These are phyloP conservation scores for Petromus typicus DNA, from an alignment of 2,113 vertebrate species.

Conservation along the genomic window DNA sequence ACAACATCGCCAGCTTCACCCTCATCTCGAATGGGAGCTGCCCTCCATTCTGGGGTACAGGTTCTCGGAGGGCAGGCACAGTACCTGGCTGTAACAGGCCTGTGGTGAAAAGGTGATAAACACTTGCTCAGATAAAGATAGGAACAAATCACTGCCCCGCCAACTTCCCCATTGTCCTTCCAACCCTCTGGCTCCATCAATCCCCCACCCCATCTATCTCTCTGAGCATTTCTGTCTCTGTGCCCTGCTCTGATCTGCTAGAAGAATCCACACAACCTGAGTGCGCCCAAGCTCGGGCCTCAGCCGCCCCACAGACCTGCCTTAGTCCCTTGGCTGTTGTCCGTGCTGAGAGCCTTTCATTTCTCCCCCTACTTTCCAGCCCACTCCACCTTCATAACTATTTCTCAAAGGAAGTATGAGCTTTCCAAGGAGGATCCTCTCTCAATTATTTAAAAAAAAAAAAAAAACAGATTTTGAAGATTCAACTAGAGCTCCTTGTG, in stretches of 20 bases:
- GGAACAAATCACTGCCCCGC: background rate
- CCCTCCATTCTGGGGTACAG: background rate
- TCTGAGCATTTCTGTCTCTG: background rate
- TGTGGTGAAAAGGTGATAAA: background rate
- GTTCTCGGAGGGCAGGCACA: background rate
- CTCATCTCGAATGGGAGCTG: background rate
- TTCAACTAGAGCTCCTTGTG: background rate
- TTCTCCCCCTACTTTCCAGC: background rate
- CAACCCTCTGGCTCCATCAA: background rate
- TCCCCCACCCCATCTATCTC: background rate
- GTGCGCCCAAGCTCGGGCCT: rapidly evolving
- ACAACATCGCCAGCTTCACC: background rate
- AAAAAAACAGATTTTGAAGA: background rate
- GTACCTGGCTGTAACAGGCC: rapidly evolving
- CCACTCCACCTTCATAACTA: background rate
- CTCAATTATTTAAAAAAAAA: background rate
- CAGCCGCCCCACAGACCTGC: background rate
- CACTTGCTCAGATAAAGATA: background rate
- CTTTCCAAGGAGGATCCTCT: background rate
- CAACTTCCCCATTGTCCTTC: background rate
- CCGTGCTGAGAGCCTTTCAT: background rate
- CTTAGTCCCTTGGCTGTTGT: background rate
- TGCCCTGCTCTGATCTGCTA: background rate
- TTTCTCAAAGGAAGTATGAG: background rate
- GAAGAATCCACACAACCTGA: background rate